Percentiles rank a stretch among this genome's conserved stretches.
phyloP scores from a whole-genome alignment of 2,113 vertebrate species.

The Corydoras maculifer region DNA sequence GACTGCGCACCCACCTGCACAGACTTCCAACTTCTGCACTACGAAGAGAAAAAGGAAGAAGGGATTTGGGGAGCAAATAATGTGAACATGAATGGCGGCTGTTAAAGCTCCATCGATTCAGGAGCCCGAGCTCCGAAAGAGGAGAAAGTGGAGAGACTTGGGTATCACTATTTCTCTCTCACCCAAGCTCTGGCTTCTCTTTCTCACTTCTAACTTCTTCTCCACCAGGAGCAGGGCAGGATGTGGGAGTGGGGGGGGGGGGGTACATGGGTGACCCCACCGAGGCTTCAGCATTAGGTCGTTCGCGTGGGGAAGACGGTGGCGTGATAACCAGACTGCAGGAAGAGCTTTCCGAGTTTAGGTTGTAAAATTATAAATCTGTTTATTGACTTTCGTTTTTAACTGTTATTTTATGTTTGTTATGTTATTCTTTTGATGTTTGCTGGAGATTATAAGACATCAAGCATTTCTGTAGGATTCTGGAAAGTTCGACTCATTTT shows the following conservation, averaged over 20 bases:
- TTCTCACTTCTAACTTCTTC: slow-evolving; percentile 61
- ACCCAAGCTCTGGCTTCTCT: slow-evolving; percentile 51
- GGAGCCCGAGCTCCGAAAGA: slow-evolving; percentile 60
- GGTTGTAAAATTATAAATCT: too few species aligned
- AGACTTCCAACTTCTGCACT: slow-evolving; percentile 48
- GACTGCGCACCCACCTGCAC: slow-evolving; percentile 38
- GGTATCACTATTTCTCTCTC: slow-evolving; percentile 64
- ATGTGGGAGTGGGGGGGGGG: not conserved
- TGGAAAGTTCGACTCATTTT: too few species aligned
- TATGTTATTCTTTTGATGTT: too few species aligned
- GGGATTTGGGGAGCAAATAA: slow-evolving; percentile 46
- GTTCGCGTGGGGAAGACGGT: too few species aligned
- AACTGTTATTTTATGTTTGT: too few species aligned
- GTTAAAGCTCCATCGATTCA: slow-evolving; percentile 68
- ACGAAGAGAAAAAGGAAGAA: slow-evolving; percentile 52
- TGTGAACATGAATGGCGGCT: slow-evolving; percentile 54
- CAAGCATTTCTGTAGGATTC: too few species aligned
- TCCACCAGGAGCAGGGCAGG: slow-evolving; percentile 50
- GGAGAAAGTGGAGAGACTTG: slow-evolving; percentile 65
- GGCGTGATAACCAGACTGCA: too few species aligned
- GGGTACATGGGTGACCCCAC: not conserved
- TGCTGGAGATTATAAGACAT: too few species aligned
- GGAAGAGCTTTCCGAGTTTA: too few species aligned
- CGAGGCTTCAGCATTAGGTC: too few species aligned
- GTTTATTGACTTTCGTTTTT: too few species aligned